Conservation (phyloP, 2,797 vertebrate genomes). For the Poecilia gillii region DNA sequence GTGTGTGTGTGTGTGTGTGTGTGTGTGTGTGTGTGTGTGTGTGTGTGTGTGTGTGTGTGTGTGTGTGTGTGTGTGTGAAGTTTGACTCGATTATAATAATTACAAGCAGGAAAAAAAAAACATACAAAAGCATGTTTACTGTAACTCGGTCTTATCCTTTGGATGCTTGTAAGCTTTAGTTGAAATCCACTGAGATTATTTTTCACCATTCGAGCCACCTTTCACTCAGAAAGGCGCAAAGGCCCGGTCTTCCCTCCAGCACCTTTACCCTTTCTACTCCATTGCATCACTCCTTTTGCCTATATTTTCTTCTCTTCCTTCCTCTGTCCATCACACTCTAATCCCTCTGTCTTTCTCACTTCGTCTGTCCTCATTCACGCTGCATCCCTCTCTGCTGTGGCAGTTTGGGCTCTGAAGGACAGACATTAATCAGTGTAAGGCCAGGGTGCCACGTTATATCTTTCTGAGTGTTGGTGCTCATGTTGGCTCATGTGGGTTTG, state of each 20-base stretch:
- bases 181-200: neutral
- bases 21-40: too few species aligned
- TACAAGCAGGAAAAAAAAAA: neutral
- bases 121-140: neutral
- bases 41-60: too few species aligned
- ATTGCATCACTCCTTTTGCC: conserved; percentile 23
- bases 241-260: conserved; percentile 10
- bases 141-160: neutral
- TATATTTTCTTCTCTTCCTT: conserved; percentile 8
- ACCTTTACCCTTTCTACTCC: conserved; percentile 20
- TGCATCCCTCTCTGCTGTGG: conserved; percentile 44
- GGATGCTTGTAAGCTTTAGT: neutral
- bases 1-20: neutral
- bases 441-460: conserved; percentile 42
- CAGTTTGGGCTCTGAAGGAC: conserved; percentile 60
- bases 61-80: neutral
- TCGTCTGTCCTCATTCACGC: conserved; percentile 42
- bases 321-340: conserved; percentile 6
- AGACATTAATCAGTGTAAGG: conserved; percentile 62
- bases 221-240: conserved; percentile 6
- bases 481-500: conserved; percentile 42
- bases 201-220: neutral
- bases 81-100: neutral
- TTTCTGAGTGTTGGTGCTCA: conserved; percentile 30
- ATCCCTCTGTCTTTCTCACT: conserved; percentile 8